Base-by-base conservation (phyloP, 2,888 invertebrate species). In the Drosophila maculinotata region DNA sequence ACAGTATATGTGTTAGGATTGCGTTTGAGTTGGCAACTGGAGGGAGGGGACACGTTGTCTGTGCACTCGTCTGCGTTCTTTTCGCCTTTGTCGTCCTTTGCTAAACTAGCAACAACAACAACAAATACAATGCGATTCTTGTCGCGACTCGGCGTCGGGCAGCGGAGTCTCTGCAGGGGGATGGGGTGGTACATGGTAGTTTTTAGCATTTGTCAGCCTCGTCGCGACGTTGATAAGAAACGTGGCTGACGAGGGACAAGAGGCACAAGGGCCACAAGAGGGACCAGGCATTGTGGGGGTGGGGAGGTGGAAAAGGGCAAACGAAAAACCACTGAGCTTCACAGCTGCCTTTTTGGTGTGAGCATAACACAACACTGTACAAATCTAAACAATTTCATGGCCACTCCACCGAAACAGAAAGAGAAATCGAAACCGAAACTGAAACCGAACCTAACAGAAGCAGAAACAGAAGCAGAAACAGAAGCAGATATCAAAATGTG, bases 301-400 rank as follows among this genome's bases (percentile, higher is more conserved):
- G 36, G 38, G 20, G 38, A n/a, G 38, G 4, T 1, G 9, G 9
- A 25, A 44, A 17, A 20, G 2, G 20, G 4, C 2, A 20, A 20
- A 20, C 20, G 20, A 20, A 20, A 20, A 20, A 20, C 2, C 20
- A 20, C 2, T 20, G 20, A 20, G 20, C 20, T 20, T 2, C 2
- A 3, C 2, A 20, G 20, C 20, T 3, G 20, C 20, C 20, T 20
- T 20, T 20, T 20, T 20, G 20, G 20, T n/a, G n/a, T n/a, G n/a
- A n/a, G n/a, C n/a, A n/a, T n/a, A n/a, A n/a, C n/a, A n/a, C n/a
- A 28, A 28, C 28, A 15, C 26, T 30, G 52, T 42, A 31, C 30
- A 53, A 42, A 76, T 72, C 70, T 70, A 69, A 70, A 62, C 71
- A 70, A 69, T 72, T 41, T 42, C 53, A 53, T 42, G 51, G 42